Base-by-base conservation (phyloP, 2,113 vertebrate genomes). In the Saguinus midas region DNA sequence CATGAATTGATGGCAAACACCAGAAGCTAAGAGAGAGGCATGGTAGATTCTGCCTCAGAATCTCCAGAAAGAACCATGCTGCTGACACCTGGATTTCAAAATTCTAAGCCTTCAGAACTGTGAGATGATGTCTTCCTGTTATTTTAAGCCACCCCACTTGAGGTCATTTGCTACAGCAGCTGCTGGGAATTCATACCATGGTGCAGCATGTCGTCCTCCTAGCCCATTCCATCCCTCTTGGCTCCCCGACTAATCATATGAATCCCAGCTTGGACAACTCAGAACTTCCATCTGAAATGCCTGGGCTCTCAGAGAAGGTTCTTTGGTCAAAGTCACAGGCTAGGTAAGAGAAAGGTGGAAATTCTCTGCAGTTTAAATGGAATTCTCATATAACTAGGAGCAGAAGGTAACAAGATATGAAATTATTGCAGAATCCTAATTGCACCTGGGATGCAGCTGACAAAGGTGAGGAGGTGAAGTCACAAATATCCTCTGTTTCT, bases 191-290 rank as follows among this genome's bases (percentile, higher is more conserved):
- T 17, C 48, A 27, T 5, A 66, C 5, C 17, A 25, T 16, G 50
- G 23, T 20, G 40, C 3, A 11, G 20, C 45, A 16, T 1, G 29
- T 29, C 23, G 4, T 29, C 37, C 16, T 29, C 27, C 52, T 0
- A 0, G 29, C 27, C 10, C 0, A 0, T 32, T 57, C 32, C 5
- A 13, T 0, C 45, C 13, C 5, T 21, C 66, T 92, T 0, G 1
- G 29, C 5, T n/a, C 40, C 32, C 35, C 48, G 37, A 21, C 1
- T 45, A 10, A 78, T 64, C 11, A 57, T 13, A 21, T 21, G 55
- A 27, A 73, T 13, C 21, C 21, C 64, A 50, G 16, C 18, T 32
- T 43, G 9, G 68, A 48, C 14, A 90, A 50, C 6, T 72, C 68
- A 72, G n/a, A 50, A 40, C 16, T 40, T 61, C 21, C 50, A n/a